These are phyloP conservation scores for Trachelus stipa DNA, from an alignment of 2,888 invertebrate species.

Conservation along the genomic window DNA sequence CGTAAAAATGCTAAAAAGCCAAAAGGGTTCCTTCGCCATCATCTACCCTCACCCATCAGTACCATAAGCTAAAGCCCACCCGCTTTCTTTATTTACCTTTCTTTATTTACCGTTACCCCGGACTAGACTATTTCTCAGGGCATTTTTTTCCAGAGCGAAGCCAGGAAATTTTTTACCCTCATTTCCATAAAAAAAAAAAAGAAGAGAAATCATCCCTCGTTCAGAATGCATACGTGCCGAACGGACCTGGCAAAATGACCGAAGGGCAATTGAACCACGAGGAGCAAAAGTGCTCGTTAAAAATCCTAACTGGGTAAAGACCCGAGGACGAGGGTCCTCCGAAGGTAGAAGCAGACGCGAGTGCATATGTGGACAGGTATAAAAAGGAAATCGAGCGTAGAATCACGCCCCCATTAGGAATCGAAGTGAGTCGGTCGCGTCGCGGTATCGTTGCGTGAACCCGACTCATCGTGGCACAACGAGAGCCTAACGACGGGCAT, in stretches of 20 bases:
- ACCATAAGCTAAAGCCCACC: neutral
- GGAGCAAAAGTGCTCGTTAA: neutral
- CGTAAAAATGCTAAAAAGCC: slow-evolving; percentile 37
- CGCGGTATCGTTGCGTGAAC: slow-evolving; percentile 45
- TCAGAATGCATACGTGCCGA: neutral
- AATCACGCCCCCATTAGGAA: slow-evolving; percentile 12
- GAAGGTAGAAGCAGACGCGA: neutral
- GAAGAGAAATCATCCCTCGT: neutral
- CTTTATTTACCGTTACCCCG: slow-evolving; percentile 3
- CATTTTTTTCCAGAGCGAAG: neutral
- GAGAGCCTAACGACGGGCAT: slow-evolving; percentile 58
- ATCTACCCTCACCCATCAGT: neutral
- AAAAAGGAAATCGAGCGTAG: slow-evolving; percentile 5
- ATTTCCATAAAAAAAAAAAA: neutral
- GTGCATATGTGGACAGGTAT: neutral
- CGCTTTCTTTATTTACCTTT: slow-evolving; percentile 1
- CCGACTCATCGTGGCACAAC: slow-evolving; percentile 49
- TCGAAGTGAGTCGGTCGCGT: slow-evolving; percentile 6
- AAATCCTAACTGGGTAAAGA: neutral
- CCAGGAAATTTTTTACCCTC: neutral
- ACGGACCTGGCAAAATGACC: neutral
- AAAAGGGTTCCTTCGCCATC: slow-evolving; percentile 11
- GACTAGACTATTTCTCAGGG: neutral
- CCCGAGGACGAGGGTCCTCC: neutral
- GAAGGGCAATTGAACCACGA: neutral